Evolutionary conservation across 2,888 invertebrate species (phyloP).

Genomic region (Malacosoma neustria): DNA sequence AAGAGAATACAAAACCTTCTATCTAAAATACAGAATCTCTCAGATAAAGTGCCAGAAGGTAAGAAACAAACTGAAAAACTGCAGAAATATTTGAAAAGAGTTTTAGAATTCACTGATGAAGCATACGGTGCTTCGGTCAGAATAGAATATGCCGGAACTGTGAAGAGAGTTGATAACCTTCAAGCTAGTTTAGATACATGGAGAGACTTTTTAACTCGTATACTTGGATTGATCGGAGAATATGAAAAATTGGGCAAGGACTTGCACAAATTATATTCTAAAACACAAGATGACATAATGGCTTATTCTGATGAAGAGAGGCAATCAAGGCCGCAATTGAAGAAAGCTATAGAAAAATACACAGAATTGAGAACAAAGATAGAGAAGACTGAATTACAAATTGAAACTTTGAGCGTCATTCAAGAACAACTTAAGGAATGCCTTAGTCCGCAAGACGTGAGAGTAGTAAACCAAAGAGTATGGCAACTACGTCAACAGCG

Average conservation of each 20-base stretch:
- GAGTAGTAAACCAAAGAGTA: constrained; percentile 83
- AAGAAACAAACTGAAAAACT: constrained; percentile 78
- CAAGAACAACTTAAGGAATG: constrained; percentile 90
- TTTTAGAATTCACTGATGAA: constrained; percentile 84
- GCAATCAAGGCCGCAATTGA: constrained; percentile 76
- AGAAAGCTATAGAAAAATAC: constrained; percentile 77
- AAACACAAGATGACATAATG: constrained; percentile 76
- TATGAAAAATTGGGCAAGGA: constrained; percentile 78
- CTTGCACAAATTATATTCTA: constrained; percentile 77
- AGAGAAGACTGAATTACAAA: constrained; percentile 72
- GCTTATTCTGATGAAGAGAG: constrained; percentile 71
- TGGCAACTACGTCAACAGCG: constrained; percentile 88
- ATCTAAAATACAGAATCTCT: constrained; percentile 78
- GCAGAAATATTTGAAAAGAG: constrained; percentile 77
- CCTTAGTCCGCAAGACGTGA: constrained; percentile 88
- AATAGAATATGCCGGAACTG: constrained; percentile 86
- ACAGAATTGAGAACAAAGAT: constrained; percentile 76
- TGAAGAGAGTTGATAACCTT: constrained; percentile 85
- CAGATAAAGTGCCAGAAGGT: constrained; percentile 81
- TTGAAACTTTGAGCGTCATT: constrained; percentile 82
- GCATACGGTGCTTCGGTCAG: constrained; percentile 84
- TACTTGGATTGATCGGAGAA: constrained; percentile 76
- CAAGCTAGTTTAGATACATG: constrained; percentile 88
- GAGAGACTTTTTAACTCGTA: constrained; percentile 82
- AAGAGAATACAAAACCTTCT: constrained; percentile 83